A percentile compares a stretch with the other conserved stretches of the same genome.
Conservation (phyloP, 2,113 vertebrate species). For the Erinaceus europaeus region DNA sequence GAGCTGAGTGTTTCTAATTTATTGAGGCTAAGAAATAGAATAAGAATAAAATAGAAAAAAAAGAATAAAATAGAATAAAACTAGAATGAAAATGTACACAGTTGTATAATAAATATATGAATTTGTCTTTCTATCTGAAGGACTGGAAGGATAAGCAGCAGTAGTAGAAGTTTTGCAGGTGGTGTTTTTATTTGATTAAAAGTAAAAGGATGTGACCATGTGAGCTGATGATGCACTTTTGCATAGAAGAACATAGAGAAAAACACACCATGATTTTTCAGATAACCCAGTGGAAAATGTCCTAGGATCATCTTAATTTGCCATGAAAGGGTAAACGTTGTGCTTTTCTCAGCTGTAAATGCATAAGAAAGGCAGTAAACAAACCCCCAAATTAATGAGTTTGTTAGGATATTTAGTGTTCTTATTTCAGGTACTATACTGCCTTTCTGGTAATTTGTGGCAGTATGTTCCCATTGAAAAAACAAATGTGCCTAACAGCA, state of each 20-base stretch:
- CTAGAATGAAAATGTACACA: not conserved
- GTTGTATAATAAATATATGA: not conserved
- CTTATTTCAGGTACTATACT: not conserved
- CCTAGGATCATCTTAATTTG: not conserved
- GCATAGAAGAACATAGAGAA: too few relatives aligned
- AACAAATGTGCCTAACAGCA: not conserved
- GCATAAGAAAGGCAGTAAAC: not conserved
- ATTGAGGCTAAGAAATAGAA: not conserved
- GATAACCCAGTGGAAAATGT: too few relatives aligned
- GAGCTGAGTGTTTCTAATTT: not conserved
- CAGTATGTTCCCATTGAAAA: not conserved
- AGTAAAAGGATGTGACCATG: not conserved
- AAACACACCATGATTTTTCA: too few relatives aligned
- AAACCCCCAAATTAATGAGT: not conserved
- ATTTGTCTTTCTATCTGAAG: not conserved
- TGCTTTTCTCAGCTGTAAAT: not conserved
- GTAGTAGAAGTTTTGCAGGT: not conserved
- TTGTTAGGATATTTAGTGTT: slow-evolving; percentile 18
- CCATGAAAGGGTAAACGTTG: not conserved
- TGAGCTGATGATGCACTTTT: not conserved
- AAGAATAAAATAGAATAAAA: too few relatives aligned
- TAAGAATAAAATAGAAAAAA: too few relatives aligned
- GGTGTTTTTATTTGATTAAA: not conserved
- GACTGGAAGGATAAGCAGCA: not conserved
- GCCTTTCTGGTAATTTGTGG: not conserved